Conservation (phyloP, 2,113 vertebrate species). For the Strix uralensis region DNA sequence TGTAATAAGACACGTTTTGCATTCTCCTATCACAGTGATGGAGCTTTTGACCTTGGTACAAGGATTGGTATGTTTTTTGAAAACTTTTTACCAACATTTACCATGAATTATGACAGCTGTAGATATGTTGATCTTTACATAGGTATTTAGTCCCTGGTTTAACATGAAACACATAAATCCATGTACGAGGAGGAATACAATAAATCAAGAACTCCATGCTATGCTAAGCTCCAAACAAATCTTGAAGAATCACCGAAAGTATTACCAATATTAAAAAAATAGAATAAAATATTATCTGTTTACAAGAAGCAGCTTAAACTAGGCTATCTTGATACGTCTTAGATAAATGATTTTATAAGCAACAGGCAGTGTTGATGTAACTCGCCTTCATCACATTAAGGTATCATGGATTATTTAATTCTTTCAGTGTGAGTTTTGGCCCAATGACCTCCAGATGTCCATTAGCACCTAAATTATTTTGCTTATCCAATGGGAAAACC, state of each 20-base stretch:
- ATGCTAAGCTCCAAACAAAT: not conserved
- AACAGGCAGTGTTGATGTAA: not conserved
- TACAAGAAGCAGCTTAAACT: not conserved
- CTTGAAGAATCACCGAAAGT: not conserved
- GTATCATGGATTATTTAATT: not conserved
- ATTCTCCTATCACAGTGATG: not conserved
- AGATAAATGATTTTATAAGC: not conserved
- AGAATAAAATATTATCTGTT: not conserved
- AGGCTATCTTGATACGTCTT: not conserved
- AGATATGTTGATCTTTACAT: not conserved
- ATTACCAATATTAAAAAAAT: not conserved
- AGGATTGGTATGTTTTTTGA: not conserved
- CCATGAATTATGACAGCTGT: not conserved
- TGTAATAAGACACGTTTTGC: not conserved
- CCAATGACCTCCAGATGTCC: not conserved
- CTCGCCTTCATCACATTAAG: not conserved
- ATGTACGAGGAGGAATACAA: not conserved
- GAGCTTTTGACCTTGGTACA: not conserved
- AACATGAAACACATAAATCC: not conserved
- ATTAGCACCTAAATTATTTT: not conserved
- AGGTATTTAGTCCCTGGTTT: not conserved
- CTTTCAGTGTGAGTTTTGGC: not conserved
- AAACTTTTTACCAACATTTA: not conserved
- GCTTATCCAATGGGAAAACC: not conserved
- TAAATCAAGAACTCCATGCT: not conserved